Base-by-base conservation (phyloP, 1,140 invertebrate species). In the Zaprionus ornatus region DNA sequence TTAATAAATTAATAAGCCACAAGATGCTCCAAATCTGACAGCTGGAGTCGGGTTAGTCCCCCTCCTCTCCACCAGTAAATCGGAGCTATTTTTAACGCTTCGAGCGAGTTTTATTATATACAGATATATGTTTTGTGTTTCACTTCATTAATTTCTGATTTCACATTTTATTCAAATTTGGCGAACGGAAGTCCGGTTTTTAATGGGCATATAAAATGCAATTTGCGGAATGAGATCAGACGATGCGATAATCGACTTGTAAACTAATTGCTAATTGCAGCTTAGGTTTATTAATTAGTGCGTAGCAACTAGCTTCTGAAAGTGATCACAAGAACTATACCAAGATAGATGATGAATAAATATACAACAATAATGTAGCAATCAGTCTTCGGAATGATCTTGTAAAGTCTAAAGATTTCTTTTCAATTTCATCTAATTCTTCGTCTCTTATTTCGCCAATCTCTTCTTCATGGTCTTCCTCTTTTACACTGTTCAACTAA, bases 1-100 rank as follows among this genome's bases (percentile, higher is more conserved):
- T 76, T 76, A 76, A 79, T 69, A 76, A 79, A 79, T 76, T 76
- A 76, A 79, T 76, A 66, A 66, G 50, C 67, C 23, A 52, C 32
- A 64, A 52, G 25, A 65, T 76, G 73, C 54, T 65, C 60, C 32
- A 71, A 54, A 76, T 76, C 27, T 71, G 73, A 76, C 73, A 74
- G 72, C 72, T 70, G 17, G 19, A 61, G 19, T 17, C 15, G 40
- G 40, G 40, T 3, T 17, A 17, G 5, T 7, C 40, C n/a, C 5
- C 40, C 40, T 2, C 40, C 2, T 17, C n/a, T 4, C 6, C 1
- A 4, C 15, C n/a, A 17, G n/a, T 7, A 45, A 45, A 45, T n/a
- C 10, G 9, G 45, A 50, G 45, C 17, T 50, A 50, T 23, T 23
- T 50, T 23, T 50, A 50, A 21, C n/a, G 4, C 45, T 50, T 12